Percentiles rank a stretch among this genome's conserved stretches.
Conservation (phyloP, 2,888 invertebrate genomes). For the Deilephila porcellus region DNA sequence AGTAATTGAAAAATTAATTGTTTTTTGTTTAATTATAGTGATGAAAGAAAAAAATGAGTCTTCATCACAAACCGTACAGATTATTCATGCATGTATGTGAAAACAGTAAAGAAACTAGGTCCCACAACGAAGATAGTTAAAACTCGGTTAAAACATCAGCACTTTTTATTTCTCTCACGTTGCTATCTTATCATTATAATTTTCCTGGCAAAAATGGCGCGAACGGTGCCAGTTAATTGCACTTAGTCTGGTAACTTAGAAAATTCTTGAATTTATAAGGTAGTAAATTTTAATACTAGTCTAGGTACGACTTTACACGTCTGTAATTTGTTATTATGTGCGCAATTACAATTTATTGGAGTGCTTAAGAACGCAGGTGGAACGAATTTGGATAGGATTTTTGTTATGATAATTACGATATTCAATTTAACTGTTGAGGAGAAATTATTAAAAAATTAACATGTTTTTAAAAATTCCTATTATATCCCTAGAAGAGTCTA, state of each 20-base stretch:
- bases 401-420: no score
- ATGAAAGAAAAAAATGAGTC: no score
- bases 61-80: no score
- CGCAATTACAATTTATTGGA: not conserved
- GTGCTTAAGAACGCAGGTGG: not conserved
- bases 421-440: no score
- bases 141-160: not conserved
- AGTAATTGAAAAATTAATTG: no score
- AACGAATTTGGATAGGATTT: no score
- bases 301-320: conserved; percentile 41
- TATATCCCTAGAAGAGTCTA: no score
- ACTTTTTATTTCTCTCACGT: conserved; percentile 1
- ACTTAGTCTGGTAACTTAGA: conserved; percentile 30
- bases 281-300: conserved; percentile 44
- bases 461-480: no score
- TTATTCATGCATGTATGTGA: no score
- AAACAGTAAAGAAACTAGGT: not conserved
- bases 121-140: not conserved
- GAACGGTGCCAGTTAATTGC: not conserved
- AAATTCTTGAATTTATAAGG: conserved; percentile 38
- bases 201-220: conserved; percentile 7
- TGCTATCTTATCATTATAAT: not conserved
- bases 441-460: no score
- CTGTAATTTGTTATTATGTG: not conserved
- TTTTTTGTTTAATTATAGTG: no score